Base-by-base conservation (phyloP, 64 coral and sea anemone genomes). In the Platygyra sinensis region DNA sequence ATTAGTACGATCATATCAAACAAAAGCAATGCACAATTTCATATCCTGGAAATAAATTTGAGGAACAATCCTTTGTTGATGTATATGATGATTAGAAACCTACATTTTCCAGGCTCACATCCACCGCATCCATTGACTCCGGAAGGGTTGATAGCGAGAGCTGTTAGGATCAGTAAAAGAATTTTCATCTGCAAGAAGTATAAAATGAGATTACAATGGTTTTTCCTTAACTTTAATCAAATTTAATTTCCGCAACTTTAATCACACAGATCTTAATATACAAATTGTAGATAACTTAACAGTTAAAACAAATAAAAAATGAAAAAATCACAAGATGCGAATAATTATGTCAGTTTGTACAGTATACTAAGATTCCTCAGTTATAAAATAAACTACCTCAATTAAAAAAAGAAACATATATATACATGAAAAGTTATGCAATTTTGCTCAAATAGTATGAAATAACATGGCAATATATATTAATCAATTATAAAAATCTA, bases 301-400 rank as follows among this genome's bases (percentile, higher is more conserved):
- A 86, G 42, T 71, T 63, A 71, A 67, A 71, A 86, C 39, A 86
- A 86, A 69, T 71, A n/a, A 62, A 42, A 86, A 69, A 39, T 61
- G 2, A 67, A 62, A 42, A 86, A 71, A 67, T 62, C 0, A 67
- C 42, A 86, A 63, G 84, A 87, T 74, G 46, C 73, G 67, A 87
- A 73, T 87, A 36, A 1, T 36, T 36, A 36, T 1, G 33, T 36
- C 33, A 36, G 33, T 36, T 36, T 36, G 33, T 36, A 74, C 74
- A 55, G 72, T 76, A 75, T 76, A 75, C 72, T 22, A 75, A 20
- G 69, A 76, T 87, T 87, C 86, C 86, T 87, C 75, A 87, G n/a
- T n/a, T n/a, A 59, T 75, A 87, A 75, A 87, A 87, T 87, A 87
- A 72, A 86, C 83, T 86, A 63, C 83, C 83, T 72, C 63, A 51